These are phyloP conservation scores for Acronicta alni DNA, from an alignment of 2,888 invertebrate species.

Conservation along the genomic window DNA sequence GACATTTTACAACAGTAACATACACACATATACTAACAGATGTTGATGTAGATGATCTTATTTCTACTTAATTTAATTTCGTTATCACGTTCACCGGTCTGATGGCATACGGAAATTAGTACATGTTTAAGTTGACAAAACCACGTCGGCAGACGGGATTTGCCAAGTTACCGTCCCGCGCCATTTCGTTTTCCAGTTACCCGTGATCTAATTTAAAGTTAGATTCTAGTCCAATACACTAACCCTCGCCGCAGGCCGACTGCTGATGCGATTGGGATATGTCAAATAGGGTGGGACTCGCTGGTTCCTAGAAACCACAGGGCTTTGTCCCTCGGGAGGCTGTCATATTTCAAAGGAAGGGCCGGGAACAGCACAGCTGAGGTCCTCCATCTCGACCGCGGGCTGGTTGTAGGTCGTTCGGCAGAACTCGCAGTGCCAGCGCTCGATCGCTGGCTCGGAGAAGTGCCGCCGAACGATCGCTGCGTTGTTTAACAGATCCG, in stretches of 20 bases:
- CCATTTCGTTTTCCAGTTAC: background rate
- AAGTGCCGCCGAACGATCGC: slow-evolving; percentile 45
- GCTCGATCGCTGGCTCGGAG: slow-evolving; percentile 60
- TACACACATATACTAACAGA: too few species aligned
- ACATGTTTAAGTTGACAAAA: background rate
- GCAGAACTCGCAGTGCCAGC: slow-evolving; percentile 73
- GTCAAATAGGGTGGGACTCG: slow-evolving; percentile 22
- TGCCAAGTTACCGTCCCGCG: background rate
- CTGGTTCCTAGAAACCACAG: background rate
- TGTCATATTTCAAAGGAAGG: background rate
- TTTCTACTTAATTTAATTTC: too few species aligned
- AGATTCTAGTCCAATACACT: background rate
- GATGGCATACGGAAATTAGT: background rate
- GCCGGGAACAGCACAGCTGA: background rate
- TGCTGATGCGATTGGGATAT: slow-evolving; percentile 9
- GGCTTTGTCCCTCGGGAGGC: background rate
- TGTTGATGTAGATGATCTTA: too few species aligned
- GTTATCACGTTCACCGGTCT: background rate
- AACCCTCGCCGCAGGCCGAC: background rate
- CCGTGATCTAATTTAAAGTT: background rate
- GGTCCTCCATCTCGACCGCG: slow-evolving; percentile 12
- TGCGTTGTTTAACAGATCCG: background rate
- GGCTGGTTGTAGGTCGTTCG: slow-evolving; percentile 36
- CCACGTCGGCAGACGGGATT: background rate
- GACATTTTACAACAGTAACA: too few species aligned